Evolutionary conservation across 35 echinoderm and acorn worm species (phyloP), one percentile per base, ranked within the genome.

Genomic region (Ophioderma brevispina): DNA sequence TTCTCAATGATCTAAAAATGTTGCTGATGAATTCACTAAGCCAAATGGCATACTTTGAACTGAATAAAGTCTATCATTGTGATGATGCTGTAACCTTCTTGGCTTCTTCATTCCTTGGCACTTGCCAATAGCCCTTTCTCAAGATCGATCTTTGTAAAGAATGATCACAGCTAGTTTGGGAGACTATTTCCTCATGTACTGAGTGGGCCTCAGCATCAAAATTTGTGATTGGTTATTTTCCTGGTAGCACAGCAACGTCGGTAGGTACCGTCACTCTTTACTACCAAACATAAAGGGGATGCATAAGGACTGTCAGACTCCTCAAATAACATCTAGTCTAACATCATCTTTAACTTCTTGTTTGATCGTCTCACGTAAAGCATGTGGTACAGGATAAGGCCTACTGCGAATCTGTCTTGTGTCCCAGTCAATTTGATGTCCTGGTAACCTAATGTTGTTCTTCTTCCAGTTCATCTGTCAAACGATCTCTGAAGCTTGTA

Each of bases 291-390:
- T 34, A 89, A 79, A 5, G 85, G 85, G 14, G 78, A 30, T 46
- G 82, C 81, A 37, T 86, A 86, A 0, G 81, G 76, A 31, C 56
- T 91, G 32, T 77, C 52, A 21, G 84, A 85, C 32, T 40, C 49
- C 70, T 95, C 89, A 63, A 92, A 88, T 0, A 95, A 46, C 31
- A 79, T 75, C 39, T 92, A 30, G 19, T 80, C 34, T 32, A 95
- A 36, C 89, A 95, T 95, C 1, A 25, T 56, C 21, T n/a, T 88
- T 41, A 35, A 95, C 39, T 43, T 92, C 90, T 18, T 39, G 63
- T 63, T 79, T 81, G 6, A 95, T 35, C 0, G 56, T 87, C 0
- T 91, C 78, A 33, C n/a, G n/a, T n/a, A n/a, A n/a, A n/a, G n/a
- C n/a, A n/a, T n/a, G n/a, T n/a, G n/a, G n/a, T n/a, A n/a, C 40